Conservation (phyloP, 1,140 invertebrate species). For the Asobara japonica region DNA sequence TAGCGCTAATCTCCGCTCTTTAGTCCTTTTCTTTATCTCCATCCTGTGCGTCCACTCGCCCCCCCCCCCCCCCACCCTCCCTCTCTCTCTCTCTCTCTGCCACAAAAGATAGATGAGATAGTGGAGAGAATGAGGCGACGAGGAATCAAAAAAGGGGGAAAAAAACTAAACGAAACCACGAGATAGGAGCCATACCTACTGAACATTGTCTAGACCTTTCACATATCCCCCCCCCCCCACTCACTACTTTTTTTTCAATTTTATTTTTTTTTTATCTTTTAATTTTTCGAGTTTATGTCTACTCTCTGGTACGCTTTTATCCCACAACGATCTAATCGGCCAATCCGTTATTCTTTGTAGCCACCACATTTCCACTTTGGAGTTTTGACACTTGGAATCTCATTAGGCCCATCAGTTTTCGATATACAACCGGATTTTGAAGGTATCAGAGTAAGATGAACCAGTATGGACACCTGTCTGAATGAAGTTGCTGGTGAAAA, state of each 20-base stretch:
- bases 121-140: conserved; percentile 14
- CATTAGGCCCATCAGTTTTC: conserved; percentile 48
- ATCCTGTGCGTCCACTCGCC: conserved; percentile 44
- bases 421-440: conserved; percentile 45
- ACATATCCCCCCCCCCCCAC: conserved; percentile 19
- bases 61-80: conserved; percentile 27
- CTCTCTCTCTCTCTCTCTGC: conserved; percentile 31
- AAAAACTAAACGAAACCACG: background rate
- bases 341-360: conserved; percentile 63
- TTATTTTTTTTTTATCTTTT: conserved; percentile 14
- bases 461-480: conserved; percentile 37
- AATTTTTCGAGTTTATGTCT: conserved; percentile 32
- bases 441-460: background rate
- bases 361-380: conserved; percentile 35
- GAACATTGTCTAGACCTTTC: conserved; percentile 28
- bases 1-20: conserved; percentile 68
- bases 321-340: conserved; percentile 58
- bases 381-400: conserved; percentile 67
- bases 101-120: conserved; percentile 24
- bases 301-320: conserved; percentile 24
- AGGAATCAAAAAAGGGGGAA: conserved; percentile 14
- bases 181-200: conserved; percentile 17
- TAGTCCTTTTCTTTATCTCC: conserved; percentile 66
- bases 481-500: too few relatives aligned
- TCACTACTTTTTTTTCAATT: conserved; percentile 22